Evolutionary conservation across 2,113 vertebrate species (phyloP).

Genomic region (Hemichromis elongatus): DNA sequence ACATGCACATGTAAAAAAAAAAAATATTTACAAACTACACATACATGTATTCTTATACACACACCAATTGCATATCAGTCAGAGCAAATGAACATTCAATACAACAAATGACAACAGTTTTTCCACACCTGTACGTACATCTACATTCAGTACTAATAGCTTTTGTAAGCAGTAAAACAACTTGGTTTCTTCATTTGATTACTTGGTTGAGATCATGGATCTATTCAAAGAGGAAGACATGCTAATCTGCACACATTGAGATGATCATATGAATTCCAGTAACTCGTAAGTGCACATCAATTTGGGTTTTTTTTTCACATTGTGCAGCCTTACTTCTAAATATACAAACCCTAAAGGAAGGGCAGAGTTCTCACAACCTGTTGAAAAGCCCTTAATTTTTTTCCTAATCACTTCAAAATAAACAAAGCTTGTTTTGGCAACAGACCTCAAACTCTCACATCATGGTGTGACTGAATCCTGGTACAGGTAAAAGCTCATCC

Average conservation of each 20-base stretch:
- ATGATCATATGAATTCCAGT: background rate
- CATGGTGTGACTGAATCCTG: background rate
- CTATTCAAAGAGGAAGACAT: background rate
- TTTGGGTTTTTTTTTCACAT: background rate
- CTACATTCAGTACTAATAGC: background rate
- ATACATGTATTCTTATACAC: background rate
- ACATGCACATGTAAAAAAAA: no score
- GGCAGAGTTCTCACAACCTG: background rate
- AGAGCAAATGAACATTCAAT: background rate
- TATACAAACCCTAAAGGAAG: background rate
- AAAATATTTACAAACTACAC: background rate
- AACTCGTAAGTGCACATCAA: background rate
- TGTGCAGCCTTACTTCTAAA: background rate
- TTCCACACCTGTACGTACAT: background rate
- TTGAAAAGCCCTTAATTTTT: background rate
- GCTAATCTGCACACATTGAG: background rate
- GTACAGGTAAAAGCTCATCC: background rate
- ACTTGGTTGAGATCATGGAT: background rate
- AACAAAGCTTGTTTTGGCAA: constrained; percentile 11
- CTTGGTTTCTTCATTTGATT: background rate
- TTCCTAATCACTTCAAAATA: background rate
- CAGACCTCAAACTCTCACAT: background rate
- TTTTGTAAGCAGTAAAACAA: background rate
- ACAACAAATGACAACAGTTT: background rate
- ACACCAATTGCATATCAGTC: background rate